Percentiles rank a stretch among this genome's conserved stretches.
Evolutionary conservation across 2,797 vertebrate genomes (phyloP).

Genomic region (Sebastes hopkinsi): DNA sequence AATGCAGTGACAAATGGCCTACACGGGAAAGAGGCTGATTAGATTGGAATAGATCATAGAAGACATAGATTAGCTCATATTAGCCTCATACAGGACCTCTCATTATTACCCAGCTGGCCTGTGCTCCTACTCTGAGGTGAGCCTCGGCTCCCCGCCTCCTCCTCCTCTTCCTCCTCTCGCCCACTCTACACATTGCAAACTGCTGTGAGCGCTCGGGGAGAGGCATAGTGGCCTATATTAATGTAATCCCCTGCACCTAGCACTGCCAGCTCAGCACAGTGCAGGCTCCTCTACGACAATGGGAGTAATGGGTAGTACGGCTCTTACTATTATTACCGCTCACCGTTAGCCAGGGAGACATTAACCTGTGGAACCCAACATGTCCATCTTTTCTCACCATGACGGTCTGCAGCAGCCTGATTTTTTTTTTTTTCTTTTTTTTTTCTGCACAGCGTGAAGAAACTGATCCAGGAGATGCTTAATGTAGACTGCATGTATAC

Average conservation of each 20-base stretch:
- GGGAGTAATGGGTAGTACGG: slow-evolving; percentile 63
- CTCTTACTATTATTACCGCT: slow-evolving; percentile 66
- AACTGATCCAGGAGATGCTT: slow-evolving; percentile 38
- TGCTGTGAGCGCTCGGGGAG: slow-evolving; percentile 49
- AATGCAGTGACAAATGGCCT: slow-evolving; percentile 65
- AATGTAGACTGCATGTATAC: slow-evolving; percentile 24
- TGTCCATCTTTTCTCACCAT: slow-evolving; percentile 57
- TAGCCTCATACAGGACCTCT: slow-evolving; percentile 63
- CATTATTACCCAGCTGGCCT: slow-evolving; percentile 62
- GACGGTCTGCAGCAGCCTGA: slow-evolving; percentile 33
- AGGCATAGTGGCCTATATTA: slow-evolving; percentile 62
- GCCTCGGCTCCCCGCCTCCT: not conserved
- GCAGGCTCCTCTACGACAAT: slow-evolving; percentile 60
- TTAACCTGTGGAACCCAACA: slow-evolving; percentile 71
- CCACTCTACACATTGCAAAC: slow-evolving; percentile 49
- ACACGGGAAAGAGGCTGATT: slow-evolving; percentile 55
- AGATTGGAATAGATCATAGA: slow-evolving; percentile 70
- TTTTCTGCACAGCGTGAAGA: slow-evolving; percentile 7
- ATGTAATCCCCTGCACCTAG: slow-evolving; percentile 70
- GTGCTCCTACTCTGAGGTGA: slow-evolving; percentile 36
- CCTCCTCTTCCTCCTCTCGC: slow-evolving; percentile 5
- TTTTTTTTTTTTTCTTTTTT: not conserved
- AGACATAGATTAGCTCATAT: slow-evolving; percentile 69
- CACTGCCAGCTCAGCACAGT: slow-evolving; percentile 72
- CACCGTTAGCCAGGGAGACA: slow-evolving; percentile 59